phyloP scores from a whole-genome alignment of 2,113 vertebrate species.

The Istiophorus platypterus region DNA sequence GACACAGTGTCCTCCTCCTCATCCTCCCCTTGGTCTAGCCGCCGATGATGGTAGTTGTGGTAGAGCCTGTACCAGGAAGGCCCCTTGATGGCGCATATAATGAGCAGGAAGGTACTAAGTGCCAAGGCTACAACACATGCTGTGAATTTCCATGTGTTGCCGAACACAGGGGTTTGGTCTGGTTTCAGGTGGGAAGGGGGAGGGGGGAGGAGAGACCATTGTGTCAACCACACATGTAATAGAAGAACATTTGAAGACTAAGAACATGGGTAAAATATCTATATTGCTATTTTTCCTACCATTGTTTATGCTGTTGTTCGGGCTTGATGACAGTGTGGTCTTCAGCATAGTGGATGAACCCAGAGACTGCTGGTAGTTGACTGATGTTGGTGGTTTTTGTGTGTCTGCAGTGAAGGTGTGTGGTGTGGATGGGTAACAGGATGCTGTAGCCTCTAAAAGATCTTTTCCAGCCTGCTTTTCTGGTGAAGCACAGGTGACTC shows the following conservation, averaged over 20 bases:
- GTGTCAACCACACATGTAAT: neutral
- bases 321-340: neutral
- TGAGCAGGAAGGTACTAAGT: slow-evolving; percentile 84
- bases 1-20: slow-evolving; percentile 10
- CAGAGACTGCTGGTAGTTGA: neutral
- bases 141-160: slow-evolving; percentile 91
- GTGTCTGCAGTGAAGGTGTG: neutral
- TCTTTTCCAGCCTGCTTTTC: slow-evolving; percentile 6
- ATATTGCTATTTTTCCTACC: slow-evolving; percentile 34
- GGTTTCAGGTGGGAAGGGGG: neutral
- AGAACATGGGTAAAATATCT: neutral
- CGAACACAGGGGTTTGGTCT: slow-evolving; percentile 48
- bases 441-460: slow-evolving; percentile 31
- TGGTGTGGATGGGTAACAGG: slow-evolving; percentile 22
- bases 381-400: neutral
- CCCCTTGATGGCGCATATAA: slow-evolving; percentile 88
- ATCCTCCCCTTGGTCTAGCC: slow-evolving; percentile 84
- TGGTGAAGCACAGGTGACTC: slow-evolving; percentile 61
- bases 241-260: neutral
- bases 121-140: slow-evolving; percentile 83
- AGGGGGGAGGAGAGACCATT: neutral
- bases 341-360: neutral
- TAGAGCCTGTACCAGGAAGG: slow-evolving; percentile 89
- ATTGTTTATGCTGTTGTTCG: slow-evolving; percentile 14
- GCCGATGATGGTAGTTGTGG: slow-evolving; percentile 89